phyloP scores from a whole-genome alignment of 2,797 vertebrate species.

The Muscicapa striata region DNA sequence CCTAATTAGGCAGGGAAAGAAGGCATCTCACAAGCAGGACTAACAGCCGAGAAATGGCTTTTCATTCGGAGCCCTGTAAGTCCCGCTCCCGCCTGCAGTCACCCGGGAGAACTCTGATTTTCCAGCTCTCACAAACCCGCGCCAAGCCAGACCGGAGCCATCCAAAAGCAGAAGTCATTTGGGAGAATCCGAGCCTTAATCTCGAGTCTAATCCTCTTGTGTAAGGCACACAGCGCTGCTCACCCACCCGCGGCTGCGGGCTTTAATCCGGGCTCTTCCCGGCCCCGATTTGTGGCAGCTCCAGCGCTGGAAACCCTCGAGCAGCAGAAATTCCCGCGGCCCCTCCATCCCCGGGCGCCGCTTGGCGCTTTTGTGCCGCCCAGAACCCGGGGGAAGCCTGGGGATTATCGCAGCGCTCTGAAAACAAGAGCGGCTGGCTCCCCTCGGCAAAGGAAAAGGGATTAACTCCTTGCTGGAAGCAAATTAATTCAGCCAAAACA shows the following conservation, averaged over 20 bases:
- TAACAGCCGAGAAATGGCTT: background rate
- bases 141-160: background rate
- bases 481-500: background rate
- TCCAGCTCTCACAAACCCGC: background rate
- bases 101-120: background rate
- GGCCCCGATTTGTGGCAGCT: background rate
- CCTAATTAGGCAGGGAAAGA: background rate
- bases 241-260: background rate
- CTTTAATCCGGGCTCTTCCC: background rate
- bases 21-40: background rate
- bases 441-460: background rate
- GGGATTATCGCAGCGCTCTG: conserved; percentile 24
- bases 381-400: background rate
- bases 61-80: background rate
- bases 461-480: conserved; percentile 21
- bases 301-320: background rate
- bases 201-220: background rate
- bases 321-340: background rate
- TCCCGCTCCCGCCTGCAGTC: background rate
- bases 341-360: background rate
- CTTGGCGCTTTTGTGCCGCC: background rate
- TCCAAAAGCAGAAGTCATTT: background rate
- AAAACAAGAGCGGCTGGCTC: background rate
- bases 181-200: background rate
- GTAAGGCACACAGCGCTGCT: background rate